These are phyloP conservation scores for Megaceryle torquata DNA, from an alignment of 2,113 vertebrate genomes.

Conservation along the genomic window DNA sequence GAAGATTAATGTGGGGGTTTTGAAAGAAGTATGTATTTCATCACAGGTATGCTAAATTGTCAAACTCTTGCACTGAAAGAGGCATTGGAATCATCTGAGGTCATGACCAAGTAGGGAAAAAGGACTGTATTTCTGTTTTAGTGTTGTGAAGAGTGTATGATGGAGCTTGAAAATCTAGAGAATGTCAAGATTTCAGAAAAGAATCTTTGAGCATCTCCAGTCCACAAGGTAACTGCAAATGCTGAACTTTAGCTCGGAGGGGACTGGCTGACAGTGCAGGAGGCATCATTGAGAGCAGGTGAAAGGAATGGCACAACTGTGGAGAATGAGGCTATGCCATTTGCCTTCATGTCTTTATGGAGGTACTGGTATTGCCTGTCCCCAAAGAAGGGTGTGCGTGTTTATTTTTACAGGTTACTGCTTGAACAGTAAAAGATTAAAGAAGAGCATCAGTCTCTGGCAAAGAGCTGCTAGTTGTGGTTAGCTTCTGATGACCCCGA, in stretches of 20 bases:
- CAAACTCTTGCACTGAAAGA: neutral
- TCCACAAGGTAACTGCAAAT: neutral
- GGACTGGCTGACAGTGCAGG: neutral
- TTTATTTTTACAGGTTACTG: neutral
- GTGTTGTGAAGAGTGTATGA: neutral
- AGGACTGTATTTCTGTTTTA: neutral
- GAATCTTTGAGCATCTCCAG: neutral
- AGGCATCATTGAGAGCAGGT: neutral
- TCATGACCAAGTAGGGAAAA: neutral
- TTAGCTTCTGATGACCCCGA: neutral
- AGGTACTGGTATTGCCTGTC: neutral
- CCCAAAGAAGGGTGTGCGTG: fast-evolving
- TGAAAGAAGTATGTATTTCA: neutral
- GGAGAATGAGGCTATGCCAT: neutral
- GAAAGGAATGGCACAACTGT: neutral
- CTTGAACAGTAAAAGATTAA: neutral
- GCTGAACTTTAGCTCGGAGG: neutral
- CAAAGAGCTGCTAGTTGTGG: neutral
- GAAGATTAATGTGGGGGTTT: neutral
- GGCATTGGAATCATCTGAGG: neutral
- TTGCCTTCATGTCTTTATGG: neutral
- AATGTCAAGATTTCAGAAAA: neutral
- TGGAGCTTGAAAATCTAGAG: neutral
- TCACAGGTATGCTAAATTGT: neutral
- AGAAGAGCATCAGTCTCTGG: neutral